A percentile compares a stretch with the other conserved stretches of the same genome.
phyloP scores from a whole-genome alignment of 30 jellyfish, hydroid and myxozoan genomes.

The Aurelia coerulea region DNA sequence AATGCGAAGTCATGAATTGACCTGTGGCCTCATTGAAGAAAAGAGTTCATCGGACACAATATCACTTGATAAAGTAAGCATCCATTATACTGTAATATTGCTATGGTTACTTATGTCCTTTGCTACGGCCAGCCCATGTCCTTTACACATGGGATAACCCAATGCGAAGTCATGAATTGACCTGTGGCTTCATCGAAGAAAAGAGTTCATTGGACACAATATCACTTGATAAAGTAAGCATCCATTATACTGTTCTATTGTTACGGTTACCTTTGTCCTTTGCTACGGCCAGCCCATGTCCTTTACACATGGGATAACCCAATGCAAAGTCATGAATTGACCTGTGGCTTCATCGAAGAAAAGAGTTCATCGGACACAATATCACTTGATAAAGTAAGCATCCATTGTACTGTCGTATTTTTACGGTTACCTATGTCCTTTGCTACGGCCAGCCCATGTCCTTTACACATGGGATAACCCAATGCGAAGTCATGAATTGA shows the following conservation, averaged over 20 bases:
- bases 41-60: conserved; percentile 69
- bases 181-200: conserved; percentile 80
- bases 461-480: neutral
- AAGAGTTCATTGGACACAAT: conserved; percentile 72
- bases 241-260: neutral
- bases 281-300: neutral
- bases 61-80: conserved; percentile 51
- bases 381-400: conserved; percentile 78
- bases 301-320: neutral
- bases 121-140: conserved; percentile 81
- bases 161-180: conserved; percentile 69
- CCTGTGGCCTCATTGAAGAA: conserved; percentile 79
- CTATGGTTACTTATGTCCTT: conserved; percentile 51
- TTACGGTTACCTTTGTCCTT: too few species aligned
- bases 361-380: conserved; percentile 69
- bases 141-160: conserved; percentile 99
- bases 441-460: neutral
- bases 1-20: conserved; percentile 52
- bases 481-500: conserved; percentile 51
- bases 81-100: too few species aligned
- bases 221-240: conserved; percentile 80
- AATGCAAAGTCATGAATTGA: conserved; percentile 52
- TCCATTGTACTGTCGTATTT: neutral
- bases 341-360: conserved; percentile 77
- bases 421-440: too few species aligned